Conservation (phyloP, 1,140 invertebrate genomes). For the Tribolium castaneum region DNA sequence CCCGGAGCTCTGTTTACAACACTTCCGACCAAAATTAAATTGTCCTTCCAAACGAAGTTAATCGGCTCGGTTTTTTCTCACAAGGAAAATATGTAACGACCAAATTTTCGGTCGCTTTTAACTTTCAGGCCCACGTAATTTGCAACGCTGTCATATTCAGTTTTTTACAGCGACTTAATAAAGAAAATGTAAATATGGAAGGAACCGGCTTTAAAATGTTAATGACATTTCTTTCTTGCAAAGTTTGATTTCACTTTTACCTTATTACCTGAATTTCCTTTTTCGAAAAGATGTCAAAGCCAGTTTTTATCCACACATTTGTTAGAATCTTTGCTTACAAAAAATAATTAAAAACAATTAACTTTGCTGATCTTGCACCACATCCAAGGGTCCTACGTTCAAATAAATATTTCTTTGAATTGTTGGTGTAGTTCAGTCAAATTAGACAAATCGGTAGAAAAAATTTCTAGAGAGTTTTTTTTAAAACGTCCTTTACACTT, state of each 20-base stretch:
- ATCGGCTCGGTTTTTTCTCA: background rate
- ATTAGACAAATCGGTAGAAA: too few species aligned
- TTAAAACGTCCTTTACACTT: too few species aligned
- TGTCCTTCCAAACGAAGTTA: background rate
- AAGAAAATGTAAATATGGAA: background rate
- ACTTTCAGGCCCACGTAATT: background rate
- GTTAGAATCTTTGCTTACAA: too few species aligned
- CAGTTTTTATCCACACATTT: too few species aligned
- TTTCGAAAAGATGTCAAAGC: background rate
- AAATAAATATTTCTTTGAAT: too few species aligned
- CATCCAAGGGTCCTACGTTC: too few species aligned
- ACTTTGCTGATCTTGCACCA: too few species aligned
- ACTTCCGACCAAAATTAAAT: slow-evolving; percentile 23
- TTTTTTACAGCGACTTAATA: background rate
- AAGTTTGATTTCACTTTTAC: background rate
- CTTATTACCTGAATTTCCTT: background rate
- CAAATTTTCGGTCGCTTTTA: background rate
- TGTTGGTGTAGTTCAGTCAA: too few species aligned
- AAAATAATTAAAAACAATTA: too few species aligned
- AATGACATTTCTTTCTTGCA: background rate
- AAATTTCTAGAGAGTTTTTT: too few species aligned
- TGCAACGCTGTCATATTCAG: background rate
- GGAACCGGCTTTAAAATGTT: background rate
- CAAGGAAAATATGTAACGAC: background rate
- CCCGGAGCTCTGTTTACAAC: background rate